A percentile compares a stretch with the other conserved stretches of the same genome.
These are phyloP conservation scores for Prionace glauca DNA, from an alignment of 2,797 vertebrate species.

Conservation along the genomic window DNA sequence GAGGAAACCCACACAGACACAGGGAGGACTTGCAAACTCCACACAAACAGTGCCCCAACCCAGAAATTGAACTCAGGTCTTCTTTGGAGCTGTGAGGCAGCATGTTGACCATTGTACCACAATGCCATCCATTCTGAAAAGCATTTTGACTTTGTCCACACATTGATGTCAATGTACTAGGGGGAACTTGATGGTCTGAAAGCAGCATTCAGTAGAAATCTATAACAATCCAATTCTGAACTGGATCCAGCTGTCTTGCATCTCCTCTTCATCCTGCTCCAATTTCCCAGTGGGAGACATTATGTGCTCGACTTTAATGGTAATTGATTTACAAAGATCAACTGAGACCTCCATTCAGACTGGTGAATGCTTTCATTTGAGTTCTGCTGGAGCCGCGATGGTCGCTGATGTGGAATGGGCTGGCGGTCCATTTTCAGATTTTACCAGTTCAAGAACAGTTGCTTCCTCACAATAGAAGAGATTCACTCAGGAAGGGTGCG, in stretches of 20 bases:
- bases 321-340: background rate
- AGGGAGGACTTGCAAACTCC: no score
- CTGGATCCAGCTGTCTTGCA: background rate
- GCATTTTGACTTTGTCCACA: background rate
- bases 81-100: no score
- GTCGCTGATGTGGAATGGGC: background rate
- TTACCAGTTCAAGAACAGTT: background rate
- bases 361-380: background rate
- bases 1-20: no score
- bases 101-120: no score
- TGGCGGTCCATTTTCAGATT: background rate
- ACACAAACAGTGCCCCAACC: no score
- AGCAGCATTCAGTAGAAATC: background rate
- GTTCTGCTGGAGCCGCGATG: background rate
- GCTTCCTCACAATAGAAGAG: background rate
- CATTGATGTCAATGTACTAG: background rate
- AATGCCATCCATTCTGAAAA: background rate
- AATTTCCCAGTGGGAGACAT: background rate
- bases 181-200: background rate
- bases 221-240: background rate
- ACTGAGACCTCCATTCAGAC: background rate
- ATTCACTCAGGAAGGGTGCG: background rate
- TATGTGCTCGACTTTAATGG: background rate
- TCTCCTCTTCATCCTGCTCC: background rate
- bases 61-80: no score